Conservation (phyloP, 2,888 invertebrate species). For the Lissonota sp. region DNA sequence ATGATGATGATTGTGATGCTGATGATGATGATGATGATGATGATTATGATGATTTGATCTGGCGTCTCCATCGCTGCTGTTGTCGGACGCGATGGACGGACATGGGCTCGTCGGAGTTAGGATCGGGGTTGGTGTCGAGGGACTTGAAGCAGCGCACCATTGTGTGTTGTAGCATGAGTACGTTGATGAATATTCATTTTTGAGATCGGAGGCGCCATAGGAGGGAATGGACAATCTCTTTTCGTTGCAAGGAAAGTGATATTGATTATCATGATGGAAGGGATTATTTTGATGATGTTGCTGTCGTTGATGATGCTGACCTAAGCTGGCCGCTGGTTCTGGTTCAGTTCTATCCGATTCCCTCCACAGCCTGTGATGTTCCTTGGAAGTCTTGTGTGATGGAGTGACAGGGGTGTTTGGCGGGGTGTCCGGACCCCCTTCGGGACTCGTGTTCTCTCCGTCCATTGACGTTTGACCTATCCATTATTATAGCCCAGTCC, state of each 20-base stretch:
- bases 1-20: slow-evolving; percentile 49
- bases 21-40: slow-evolving; percentile 49
- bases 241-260: slow-evolving; percentile 80
- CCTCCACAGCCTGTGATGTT: slow-evolving; percentile 79
- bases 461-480: slow-evolving; percentile 84
- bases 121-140: slow-evolving; percentile 77
- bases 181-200: slow-evolving; percentile 78
- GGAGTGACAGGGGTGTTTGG: slow-evolving; percentile 83
- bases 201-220: slow-evolving; percentile 76
- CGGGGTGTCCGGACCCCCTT: slow-evolving; percentile 82
- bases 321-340: slow-evolving; percentile 80
- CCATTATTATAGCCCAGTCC: slow-evolving; percentile 82
- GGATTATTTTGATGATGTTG: slow-evolving; percentile 77
- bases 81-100: slow-evolving; percentile 78
- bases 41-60: slow-evolving; percentile 42
- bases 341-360: slow-evolving; percentile 77
- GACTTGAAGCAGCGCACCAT: slow-evolving; percentile 80
- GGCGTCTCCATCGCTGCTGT: slow-evolving; percentile 79
- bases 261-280: slow-evolving; percentile 83
- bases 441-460: slow-evolving; percentile 79
- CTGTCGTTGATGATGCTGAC: slow-evolving; percentile 84
- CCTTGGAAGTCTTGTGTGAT: slow-evolving; percentile 80
- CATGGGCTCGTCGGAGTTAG: slow-evolving; percentile 79
- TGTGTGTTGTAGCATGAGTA: slow-evolving; percentile 82
- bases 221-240: slow-evolving; percentile 76